Percentiles rank a stretch among this genome's conserved stretches.
These are phyloP conservation scores for Drosophila tanythrix DNA, from an alignment of 2,888 invertebrate species.

Conservation along the genomic window DNA sequence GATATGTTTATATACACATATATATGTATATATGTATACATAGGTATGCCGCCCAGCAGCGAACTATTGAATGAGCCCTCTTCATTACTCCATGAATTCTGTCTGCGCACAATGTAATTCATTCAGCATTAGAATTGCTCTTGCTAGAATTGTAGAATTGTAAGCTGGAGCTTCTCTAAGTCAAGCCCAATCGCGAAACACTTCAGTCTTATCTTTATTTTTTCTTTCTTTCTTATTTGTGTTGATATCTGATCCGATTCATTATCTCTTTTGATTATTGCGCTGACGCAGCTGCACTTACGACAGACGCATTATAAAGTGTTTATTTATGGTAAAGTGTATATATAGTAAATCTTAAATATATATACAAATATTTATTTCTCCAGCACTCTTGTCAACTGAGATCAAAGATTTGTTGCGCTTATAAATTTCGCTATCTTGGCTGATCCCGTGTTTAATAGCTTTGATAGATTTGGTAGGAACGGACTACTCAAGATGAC, in stretches of 20 bases:
- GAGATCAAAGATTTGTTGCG: neutral
- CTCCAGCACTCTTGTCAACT: neutral
- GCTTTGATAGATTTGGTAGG: neutral
- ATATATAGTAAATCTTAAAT: too few relatives aligned
- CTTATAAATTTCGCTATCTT: too few relatives aligned
- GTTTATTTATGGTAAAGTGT: too few relatives aligned
- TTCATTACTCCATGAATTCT: neutral
- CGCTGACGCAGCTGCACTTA: neutral
- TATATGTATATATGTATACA: neutral
- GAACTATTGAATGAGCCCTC: neutral
- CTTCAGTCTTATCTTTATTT: neutral
- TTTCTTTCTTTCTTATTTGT: neutral
- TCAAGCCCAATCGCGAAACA: neutral
- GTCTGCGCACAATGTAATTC: neutral
- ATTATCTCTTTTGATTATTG: neutral
- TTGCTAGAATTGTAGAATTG: neutral
- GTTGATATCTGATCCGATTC: neutral
- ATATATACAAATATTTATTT: too few relatives aligned
- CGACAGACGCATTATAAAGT: neutral
- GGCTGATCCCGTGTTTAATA: neutral
- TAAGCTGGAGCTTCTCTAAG: neutral
- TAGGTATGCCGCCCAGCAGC: neutral
- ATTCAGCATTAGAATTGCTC: neutral
- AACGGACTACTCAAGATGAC: neutral
- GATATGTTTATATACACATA: constrained; percentile 4